Percentiles rank a stretch among this genome's conserved stretches.
Conservation (phyloP, 2,113 vertebrate genomes). For the Stercorarius parasiticus region DNA sequence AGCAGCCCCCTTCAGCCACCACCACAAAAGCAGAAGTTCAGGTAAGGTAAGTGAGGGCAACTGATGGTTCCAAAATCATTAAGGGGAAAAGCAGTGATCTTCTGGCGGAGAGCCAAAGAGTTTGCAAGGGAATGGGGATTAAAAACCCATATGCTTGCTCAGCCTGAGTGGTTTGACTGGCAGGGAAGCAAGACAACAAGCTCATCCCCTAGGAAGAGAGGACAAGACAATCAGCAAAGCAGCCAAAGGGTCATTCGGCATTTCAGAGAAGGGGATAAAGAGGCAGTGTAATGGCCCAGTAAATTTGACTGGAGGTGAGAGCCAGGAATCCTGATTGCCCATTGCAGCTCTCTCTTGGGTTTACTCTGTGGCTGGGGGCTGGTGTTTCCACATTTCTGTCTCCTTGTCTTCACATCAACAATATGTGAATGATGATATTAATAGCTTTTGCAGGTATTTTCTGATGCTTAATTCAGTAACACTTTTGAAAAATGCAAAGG, state of each 20-base stretch:
- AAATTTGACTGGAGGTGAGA: background rate
- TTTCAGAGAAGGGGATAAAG: background rate
- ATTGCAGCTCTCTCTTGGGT: background rate
- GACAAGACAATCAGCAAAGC: background rate
- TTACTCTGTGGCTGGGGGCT: background rate
- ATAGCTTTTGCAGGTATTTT: background rate
- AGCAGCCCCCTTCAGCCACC: background rate
- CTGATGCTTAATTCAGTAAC: background rate
- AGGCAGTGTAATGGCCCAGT: background rate
- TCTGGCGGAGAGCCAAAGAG: background rate
- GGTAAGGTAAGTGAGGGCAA: background rate
- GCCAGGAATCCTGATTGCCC: background rate
- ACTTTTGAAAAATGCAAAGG: background rate
- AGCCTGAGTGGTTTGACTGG: background rate
- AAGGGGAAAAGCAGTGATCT: background rate
- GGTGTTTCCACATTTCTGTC: background rate
- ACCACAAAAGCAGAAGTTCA: background rate
- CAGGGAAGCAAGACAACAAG: background rate
- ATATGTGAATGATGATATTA: background rate
- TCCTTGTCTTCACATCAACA: background rate
- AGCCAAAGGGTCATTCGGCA: background rate
- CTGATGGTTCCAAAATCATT: background rate
- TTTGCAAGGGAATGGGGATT: background rate
- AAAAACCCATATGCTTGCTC: background rate
- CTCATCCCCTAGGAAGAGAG: background rate